phyloP scores from a whole-genome alignment of 2,113 vertebrate species.

The Stigmatopora argus region DNA sequence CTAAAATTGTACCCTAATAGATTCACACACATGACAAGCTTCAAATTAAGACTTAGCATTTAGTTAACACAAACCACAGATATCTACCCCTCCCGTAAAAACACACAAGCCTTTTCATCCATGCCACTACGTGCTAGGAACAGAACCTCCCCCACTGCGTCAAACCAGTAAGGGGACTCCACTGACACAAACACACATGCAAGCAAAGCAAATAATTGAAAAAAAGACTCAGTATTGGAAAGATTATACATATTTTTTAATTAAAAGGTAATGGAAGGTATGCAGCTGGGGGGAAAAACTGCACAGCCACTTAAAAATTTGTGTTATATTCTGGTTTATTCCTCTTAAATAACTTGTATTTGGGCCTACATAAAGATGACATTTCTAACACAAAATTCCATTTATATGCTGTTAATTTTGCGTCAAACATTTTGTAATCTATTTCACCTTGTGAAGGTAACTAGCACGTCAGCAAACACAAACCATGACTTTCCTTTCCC shows the following conservation, averaged over 20 bases:
- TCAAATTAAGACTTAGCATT: slow-evolving; percentile 16
- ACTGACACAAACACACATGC: no score
- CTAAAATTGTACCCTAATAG: background rate
- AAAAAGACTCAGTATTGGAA: no score
- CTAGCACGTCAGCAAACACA: background rate
- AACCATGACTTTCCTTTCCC: slow-evolving; percentile 18
- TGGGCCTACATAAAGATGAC: slow-evolving; percentile 44
- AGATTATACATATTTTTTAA: no score
- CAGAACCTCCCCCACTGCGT: slow-evolving; percentile 11
- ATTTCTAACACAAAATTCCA: slow-evolving; percentile 51
- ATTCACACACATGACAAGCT: slow-evolving; percentile 6
- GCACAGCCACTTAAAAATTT: no score
- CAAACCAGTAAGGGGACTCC: slow-evolving; percentile 13
- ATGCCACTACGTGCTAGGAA: slow-evolving; percentile 14
- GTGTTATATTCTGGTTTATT: no score
- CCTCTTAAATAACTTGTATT: no score
- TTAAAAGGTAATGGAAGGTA: no score
- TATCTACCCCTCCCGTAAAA: slow-evolving; percentile 10
- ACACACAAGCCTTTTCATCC: slow-evolving; percentile 21
- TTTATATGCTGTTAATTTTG: slow-evolving; percentile 28
- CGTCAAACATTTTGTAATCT: background rate
- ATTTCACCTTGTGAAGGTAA: background rate
- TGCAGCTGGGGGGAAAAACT: no score
- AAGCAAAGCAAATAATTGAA: no score
- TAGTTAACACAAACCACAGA: slow-evolving; percentile 27